A percentile compares a stretch with the other conserved stretches of the same genome.
These are phyloP conservation scores for Myotis myotis DNA, from an alignment of 2,797 vertebrate species.

Conservation along the genomic window DNA sequence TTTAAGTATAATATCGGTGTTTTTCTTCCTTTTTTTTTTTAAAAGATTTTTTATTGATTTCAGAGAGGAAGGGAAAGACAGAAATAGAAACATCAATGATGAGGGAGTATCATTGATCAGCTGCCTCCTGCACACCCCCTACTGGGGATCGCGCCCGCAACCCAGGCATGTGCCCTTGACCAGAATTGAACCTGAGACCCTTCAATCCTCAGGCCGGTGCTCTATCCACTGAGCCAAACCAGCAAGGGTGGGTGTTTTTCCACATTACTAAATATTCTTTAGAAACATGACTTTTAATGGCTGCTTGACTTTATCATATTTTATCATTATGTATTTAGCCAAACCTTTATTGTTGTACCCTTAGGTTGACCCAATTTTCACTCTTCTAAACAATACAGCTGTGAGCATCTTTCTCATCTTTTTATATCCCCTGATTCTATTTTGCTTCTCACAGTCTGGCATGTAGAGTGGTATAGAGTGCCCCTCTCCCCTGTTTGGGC, in stretches of 20 bases:
- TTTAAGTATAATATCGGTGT: not conserved
- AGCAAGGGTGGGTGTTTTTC: not conserved
- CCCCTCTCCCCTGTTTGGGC: not conserved
- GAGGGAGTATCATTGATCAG: too few species aligned
- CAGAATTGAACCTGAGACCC: too few species aligned
- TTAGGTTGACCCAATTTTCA: not conserved
- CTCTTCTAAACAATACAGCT: not conserved
- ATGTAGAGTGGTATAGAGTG: not conserved
- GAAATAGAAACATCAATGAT: too few species aligned
- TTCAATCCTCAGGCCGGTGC: too few species aligned
- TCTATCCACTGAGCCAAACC: too few species aligned
- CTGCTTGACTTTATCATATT: not conserved
- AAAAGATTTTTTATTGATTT: too few species aligned
- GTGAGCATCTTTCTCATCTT: not conserved
- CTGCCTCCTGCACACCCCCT: too few species aligned
- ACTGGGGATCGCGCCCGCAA: too few species aligned
- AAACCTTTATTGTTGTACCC: not conserved
- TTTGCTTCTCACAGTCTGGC: not conserved
- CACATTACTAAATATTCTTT: not conserved
- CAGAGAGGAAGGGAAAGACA: too few species aligned
- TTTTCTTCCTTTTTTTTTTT: too few species aligned
- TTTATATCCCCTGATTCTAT: not conserved
- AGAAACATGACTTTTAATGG: not conserved
- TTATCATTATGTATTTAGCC: not conserved
- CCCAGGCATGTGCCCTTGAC: too few species aligned